Conservation (phyloP, 1,140 invertebrate genomes). For the Drosophila mayri region DNA sequence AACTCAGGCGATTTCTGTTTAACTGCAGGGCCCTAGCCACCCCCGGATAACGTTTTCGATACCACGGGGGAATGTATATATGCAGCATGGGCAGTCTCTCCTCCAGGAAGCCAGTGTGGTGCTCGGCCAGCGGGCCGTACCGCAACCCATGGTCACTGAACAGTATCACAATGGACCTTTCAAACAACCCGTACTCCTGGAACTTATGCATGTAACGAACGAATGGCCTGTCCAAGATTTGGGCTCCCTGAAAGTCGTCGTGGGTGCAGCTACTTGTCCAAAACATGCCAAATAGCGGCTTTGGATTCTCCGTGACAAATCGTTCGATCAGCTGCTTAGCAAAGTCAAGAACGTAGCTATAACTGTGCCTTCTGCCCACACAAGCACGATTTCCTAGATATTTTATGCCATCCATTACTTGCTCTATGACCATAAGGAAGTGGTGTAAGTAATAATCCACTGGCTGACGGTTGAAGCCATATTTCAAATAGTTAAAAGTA, state of each 20-base stretch:
- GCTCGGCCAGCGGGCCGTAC: constrained; percentile 90
- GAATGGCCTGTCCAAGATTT: constrained; percentile 88
- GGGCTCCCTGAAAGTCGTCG: constrained; percentile 88
- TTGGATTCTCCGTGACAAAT: constrained; percentile 85
- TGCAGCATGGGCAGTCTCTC: constrained; percentile 95
- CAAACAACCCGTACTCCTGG: constrained; percentile 86
- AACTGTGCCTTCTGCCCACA: constrained; percentile 86
- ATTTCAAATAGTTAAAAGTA: constrained; percentile 92
- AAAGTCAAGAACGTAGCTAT: constrained; percentile 86
- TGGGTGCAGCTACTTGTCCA: constrained; percentile 92
- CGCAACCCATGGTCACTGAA: constrained; percentile 96
- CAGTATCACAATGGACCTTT: constrained; percentile 90
- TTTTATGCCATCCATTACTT: not conserved
- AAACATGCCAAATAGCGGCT: constrained; percentile 90
- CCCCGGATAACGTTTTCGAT: constrained; percentile 87
- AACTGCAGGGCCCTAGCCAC: constrained; percentile 88
- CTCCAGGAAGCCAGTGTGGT: constrained; percentile 91
- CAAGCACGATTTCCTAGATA: constrained; percentile 70
- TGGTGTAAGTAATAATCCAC: constrained; percentile 93
- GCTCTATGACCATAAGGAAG: constrained; percentile 88
- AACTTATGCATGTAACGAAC: constrained; percentile 87
- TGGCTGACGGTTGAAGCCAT: constrained; percentile 91
- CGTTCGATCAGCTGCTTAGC: constrained; percentile 86
- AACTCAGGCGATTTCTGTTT: constrained; percentile 91
- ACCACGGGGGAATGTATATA: constrained; percentile 91